These are phyloP conservation scores for Tiliqua scincoides DNA, from an alignment of 2,113 vertebrate genomes.

Conservation along the genomic window DNA sequence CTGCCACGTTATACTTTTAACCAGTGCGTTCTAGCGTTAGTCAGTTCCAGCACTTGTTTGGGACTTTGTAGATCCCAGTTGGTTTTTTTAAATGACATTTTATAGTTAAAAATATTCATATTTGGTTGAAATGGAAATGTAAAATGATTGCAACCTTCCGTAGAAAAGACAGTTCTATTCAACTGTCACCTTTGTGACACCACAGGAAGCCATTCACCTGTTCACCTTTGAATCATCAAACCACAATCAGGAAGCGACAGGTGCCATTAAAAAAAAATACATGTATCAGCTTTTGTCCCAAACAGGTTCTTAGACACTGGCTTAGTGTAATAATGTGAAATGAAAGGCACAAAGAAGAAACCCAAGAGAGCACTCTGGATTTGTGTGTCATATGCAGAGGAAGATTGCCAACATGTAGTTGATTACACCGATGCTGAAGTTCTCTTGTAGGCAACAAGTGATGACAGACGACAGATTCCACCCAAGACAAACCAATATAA, in stretches of 20 bases:
- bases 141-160: no score
- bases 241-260: neutral
- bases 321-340: accelerated
- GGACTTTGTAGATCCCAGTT: no score
- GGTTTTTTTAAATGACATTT: no score
- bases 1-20: no score
- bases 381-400: neutral
- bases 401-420: neutral
- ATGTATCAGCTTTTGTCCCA: neutral
- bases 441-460: neutral
- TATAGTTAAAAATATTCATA: no score
- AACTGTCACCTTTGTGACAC: no score
- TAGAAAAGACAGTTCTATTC: no score
- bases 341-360: neutral
- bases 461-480: neutral
- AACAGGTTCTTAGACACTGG: neutral
- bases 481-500: accelerated
- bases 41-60: no score
- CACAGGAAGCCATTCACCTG: no score
- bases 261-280: neutral
- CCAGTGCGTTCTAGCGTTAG: no score
- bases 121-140: no score
- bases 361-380: neutral
- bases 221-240: neutral
- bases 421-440: neutral